A percentile compares a stretch with the other conserved stretches of the same genome.
Evolutionary conservation across 2,113 vertebrate genomes (phyloP).

Genomic region (Upupa epops): DNA sequence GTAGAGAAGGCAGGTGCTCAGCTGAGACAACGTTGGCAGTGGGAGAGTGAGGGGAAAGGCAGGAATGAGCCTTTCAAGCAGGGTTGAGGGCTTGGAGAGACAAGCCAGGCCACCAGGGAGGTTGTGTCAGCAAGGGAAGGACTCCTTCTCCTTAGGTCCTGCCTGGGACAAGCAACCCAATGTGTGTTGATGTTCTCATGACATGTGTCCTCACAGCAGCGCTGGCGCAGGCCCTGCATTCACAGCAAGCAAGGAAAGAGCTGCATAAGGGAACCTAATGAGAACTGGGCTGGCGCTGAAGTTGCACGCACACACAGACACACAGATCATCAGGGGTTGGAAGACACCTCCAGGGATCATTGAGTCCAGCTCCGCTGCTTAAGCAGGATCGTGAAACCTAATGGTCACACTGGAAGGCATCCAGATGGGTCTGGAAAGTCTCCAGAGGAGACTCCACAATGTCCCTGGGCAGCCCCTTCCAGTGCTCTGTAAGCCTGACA

Average conservation of each 20-base stretch:
- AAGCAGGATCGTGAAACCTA: too few relatives aligned
- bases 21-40: rapidly evolving
- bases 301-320: not conserved
- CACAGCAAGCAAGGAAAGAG: not conserved
- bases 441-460: too few relatives aligned
- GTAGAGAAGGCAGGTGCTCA: not conserved
- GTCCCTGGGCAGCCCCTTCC: too few relatives aligned
- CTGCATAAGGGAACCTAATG: rapidly evolving
- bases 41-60: not conserved
- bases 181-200: rapidly evolving
- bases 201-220: rapidly evolving
- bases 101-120: rapidly evolving
- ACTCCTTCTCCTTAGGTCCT: not conserved
- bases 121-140: not conserved
- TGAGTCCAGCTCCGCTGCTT: too few relatives aligned
- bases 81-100: not conserved
- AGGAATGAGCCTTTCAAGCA: not conserved
- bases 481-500: too few relatives aligned
- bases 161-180: rapidly evolving
- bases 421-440: too few relatives aligned
- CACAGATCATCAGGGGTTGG: too few relatives aligned
- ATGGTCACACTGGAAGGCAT: too few relatives aligned
- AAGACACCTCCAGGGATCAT: too few relatives aligned
- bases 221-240: not conserved
- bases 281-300: not conserved